These are phyloP conservation scores for Tadarida brasiliensis DNA, from an alignment of 2,797 vertebrate species.

Conservation along the genomic window DNA sequence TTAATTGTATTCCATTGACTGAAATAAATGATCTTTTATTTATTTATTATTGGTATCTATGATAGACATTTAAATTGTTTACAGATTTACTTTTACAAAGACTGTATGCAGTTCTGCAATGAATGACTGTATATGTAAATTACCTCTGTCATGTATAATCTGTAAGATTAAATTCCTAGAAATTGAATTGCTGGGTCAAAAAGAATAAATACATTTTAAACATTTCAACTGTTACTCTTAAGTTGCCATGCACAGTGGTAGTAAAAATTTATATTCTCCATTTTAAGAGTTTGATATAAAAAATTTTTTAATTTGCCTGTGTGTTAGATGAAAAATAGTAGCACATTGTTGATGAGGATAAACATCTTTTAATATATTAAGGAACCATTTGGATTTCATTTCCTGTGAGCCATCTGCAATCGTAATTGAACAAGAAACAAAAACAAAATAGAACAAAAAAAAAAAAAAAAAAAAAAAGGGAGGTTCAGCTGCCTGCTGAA, in stretches of 20 bases:
- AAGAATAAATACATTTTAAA: neutral
- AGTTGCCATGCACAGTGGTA: neutral
- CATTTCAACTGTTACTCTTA: neutral
- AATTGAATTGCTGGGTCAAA: neutral
- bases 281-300: neutral
- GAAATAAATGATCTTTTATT: neutral
- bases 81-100: neutral
- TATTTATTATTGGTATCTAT: neutral
- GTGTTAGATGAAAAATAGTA: neutral
- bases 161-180: neutral
- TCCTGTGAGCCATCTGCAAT: neutral
- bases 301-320: neutral
- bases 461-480: too few relatives aligned
- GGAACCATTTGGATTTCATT: neutral
- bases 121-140: neutral
- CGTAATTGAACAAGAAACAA: too few relatives aligned
- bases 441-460: too few relatives aligned
- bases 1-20: neutral
- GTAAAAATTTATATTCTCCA: neutral
- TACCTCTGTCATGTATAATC: neutral
- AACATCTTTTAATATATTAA: neutral
- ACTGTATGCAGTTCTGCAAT: neutral
- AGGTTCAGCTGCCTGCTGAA: too few relatives aligned
- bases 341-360: neutral
- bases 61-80: neutral